Base-by-base conservation (phyloP, 2,113 vertebrate genomes). In the Rhinolophus ferrumequinum region DNA sequence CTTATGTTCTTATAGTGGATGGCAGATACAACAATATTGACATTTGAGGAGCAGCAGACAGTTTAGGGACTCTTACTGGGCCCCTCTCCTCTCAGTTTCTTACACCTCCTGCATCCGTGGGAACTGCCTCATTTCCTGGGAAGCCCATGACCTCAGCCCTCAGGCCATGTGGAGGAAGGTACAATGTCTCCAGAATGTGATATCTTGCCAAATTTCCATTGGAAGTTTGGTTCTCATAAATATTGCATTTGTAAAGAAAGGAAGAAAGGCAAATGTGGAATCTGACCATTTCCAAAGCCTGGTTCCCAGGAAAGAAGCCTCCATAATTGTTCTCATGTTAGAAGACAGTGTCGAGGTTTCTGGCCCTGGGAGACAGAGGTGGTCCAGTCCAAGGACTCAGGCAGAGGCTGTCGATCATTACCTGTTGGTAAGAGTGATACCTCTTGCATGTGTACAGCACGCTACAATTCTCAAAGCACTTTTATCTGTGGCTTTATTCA, bases 141-240 rank as follows among this genome's bases (percentile, higher is more conserved):
- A 88, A 94, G 41, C 77, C 54, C 14, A 10, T 81, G 95, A 96
- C 85, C 94, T 87, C 38, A 6, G 84, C 47, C 82, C 88, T 76
- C 10, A 0, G 94, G 66, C 44, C 72, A 88, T n/a, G 72, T 35
- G 88, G 93, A 96, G 28, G 96, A 96, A 96, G 96, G 88, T 64
- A 73, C 76, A 69, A 41, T 47, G 84, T 94, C 85, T 90, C 77
- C 81, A 79, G 62, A 94, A 96, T 82, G 72, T 80, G 66, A 70
- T 66, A 21, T 44, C 62, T 89, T 90, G 89, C 91, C 96, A 94
- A 76, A 93, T 96, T 93, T 91, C 85, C 64, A 83, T 10, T 30
- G 67, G 73, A 77, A 91, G 88, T n/a, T 75, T 67, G 7, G 52
- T 94, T 93, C 69, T 92, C 96, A 76, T 80, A 91, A 88, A 94